Percentiles rank a stretch among this genome's conserved stretches.
These are phyloP conservation scores for Malurus alboscapulatus DNA, from an alignment of 2,113 vertebrate species.

Conservation along the genomic window DNA sequence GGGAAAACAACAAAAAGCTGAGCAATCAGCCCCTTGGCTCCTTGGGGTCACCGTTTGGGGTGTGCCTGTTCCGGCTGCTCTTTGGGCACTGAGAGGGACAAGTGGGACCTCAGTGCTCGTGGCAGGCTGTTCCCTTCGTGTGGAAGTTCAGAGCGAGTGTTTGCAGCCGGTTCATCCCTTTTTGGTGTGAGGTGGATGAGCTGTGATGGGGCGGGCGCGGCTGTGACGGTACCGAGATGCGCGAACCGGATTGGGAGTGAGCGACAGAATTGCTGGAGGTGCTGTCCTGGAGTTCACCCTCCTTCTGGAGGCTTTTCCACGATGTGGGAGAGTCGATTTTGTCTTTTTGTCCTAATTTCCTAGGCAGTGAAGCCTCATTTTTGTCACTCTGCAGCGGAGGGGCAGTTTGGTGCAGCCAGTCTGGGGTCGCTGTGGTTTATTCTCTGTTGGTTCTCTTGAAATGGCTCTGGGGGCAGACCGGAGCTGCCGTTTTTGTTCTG, in stretches of 20 bases:
- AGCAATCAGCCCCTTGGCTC: background rate
- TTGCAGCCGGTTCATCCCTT: background rate
- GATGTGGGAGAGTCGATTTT: background rate
- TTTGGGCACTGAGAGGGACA: fast-evolving
- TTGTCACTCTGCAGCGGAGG: background rate
- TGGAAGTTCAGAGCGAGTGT: background rate
- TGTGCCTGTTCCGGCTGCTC: background rate
- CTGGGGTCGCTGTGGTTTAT: background rate
- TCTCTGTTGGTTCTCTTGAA: background rate
- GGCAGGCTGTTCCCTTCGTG: background rate
- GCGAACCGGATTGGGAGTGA: background rate
- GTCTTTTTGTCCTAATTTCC: background rate
- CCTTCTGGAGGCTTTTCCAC: fast-evolving
- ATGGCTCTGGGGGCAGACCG: background rate
- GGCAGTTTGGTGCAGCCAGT: background rate
- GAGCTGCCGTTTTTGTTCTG: background rate
- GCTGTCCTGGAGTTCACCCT: background rate
- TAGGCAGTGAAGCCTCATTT: background rate
- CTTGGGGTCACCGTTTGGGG: background rate
- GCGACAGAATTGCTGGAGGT: background rate
- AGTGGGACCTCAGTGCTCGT: background rate
- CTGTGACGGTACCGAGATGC: background rate
- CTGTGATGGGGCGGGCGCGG: background rate
- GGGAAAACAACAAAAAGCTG: background rate
- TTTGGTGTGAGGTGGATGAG: background rate